These are phyloP conservation scores for Stenopsyche tienmushanensis DNA, from an alignment of 1,140 invertebrate genomes.

Conservation along the genomic window DNA sequence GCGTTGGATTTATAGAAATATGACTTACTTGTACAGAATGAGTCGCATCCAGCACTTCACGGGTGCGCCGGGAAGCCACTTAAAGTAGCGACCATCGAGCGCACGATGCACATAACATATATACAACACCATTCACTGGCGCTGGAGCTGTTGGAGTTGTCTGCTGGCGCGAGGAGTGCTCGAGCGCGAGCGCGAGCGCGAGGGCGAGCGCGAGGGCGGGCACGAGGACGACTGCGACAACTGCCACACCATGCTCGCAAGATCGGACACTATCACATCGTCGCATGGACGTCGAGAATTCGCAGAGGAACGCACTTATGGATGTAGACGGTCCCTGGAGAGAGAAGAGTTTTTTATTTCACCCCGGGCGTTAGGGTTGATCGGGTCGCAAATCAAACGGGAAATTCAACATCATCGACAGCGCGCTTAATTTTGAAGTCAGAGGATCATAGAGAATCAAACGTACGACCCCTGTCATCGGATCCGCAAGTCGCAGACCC, in stretches of 20 bases:
- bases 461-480: not conserved
- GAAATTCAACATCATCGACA: conserved; percentile 11
- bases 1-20: too few relatives aligned
- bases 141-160: not conserved
- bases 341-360: too few relatives aligned
- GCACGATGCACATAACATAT: conserved; percentile 56
- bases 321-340: too few relatives aligned
- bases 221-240: too few relatives aligned
- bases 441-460: not conserved
- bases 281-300: too few relatives aligned
- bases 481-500: not conserved
- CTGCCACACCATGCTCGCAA: not conserved
- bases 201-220: not conserved
- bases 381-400: not conserved
- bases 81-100: conserved; percentile 58
- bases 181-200: conserved; percentile 13
- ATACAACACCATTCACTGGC: conserved; percentile 47
- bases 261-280: conserved; percentile 1
- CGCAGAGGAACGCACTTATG: too few relatives aligned
- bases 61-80: conserved; percentile 58
- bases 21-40: conserved; percentile 60
- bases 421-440: too few relatives aligned
- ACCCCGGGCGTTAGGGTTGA: too few relatives aligned
- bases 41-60: conserved; percentile 60
- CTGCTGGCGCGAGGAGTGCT: not conserved